Percentiles rank a stretch among this genome's conserved stretches.
Conservation (phyloP, 2,888 invertebrate species). For the Lithosia quadra region DNA sequence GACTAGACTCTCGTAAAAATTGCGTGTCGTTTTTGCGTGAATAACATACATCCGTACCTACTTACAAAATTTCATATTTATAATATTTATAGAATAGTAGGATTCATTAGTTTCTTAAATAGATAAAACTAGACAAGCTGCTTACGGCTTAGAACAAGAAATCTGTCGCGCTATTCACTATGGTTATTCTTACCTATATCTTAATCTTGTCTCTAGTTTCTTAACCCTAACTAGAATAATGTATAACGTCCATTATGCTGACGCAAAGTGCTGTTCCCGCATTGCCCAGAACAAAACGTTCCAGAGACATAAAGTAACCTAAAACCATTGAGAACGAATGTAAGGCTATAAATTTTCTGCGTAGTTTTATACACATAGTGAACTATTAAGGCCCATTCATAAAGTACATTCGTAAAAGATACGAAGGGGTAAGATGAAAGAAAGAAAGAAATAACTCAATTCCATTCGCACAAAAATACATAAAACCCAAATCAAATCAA, state of each 20-base stretch:
- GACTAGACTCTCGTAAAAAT: too few relatives aligned
- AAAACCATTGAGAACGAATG: conserved; percentile 5
- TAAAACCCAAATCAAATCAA: too few relatives aligned
- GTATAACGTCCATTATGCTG: background rate
- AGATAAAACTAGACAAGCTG: too few relatives aligned
- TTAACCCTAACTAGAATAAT: background rate
- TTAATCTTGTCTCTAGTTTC: background rate
- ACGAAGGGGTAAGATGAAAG: background rate
- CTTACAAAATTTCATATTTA: too few relatives aligned
- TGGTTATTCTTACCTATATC: background rate
- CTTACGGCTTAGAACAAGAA: too few relatives aligned
- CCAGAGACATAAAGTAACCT: conserved; percentile 2
- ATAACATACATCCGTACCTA: too few relatives aligned
- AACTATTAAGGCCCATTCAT: background rate
- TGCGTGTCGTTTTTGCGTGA: too few relatives aligned
- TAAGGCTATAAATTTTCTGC: background rate
- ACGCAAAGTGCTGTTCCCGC: conserved; percentile 1
- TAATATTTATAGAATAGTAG: too few relatives aligned
- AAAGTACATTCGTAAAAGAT: background rate
- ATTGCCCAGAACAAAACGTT: conserved; percentile 10
- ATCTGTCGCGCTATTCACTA: background rate
- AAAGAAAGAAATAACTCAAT: too few relatives aligned
- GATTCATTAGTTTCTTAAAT: too few relatives aligned
- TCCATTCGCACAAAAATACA: too few relatives aligned
- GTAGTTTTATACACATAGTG: background rate